Percentiles rank a stretch among this genome's conserved stretches.
phyloP scores from a whole-genome alignment of 2,797 vertebrate genomes.

The Sebastes melanostomus region DNA sequence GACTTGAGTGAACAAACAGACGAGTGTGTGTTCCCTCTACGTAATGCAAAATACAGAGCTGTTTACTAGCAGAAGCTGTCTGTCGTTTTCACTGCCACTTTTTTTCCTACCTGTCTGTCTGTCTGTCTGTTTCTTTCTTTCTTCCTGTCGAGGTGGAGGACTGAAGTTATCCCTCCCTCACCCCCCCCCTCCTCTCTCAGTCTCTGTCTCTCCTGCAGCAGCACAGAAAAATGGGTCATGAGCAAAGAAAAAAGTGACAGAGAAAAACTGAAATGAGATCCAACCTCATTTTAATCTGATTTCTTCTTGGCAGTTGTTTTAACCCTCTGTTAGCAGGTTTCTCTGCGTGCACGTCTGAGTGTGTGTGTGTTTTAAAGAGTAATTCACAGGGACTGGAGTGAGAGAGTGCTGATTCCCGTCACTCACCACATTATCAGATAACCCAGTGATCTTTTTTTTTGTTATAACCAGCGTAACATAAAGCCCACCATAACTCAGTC shows the following conservation, averaged over 20 bases:
- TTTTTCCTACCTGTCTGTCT: conserved; percentile 15
- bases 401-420: conserved; percentile 24
- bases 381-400: conserved; percentile 10
- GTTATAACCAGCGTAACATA: not conserved
- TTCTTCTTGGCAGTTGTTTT: conserved; percentile 72
- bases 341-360: not conserved
- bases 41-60: conserved; percentile 49
- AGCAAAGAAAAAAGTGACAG: conserved; percentile 70
- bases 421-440: conserved; percentile 9
- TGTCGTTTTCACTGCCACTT: conserved; percentile 21
- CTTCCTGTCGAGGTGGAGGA: conserved; percentile 37
- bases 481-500: not conserved
- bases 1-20: conserved; percentile 51
- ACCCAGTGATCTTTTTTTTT: not conserved
- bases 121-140: conserved; percentile 23
- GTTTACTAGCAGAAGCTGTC: conserved; percentile 44
- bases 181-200: conserved; percentile 13
- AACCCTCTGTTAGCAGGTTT: conserved; percentile 57
- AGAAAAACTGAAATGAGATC: conserved; percentile 72
- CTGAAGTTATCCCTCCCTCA: conserved; percentile 53
- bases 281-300: conserved; percentile 77
- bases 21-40: conserved; percentile 41
- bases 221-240: conserved; percentile 80
- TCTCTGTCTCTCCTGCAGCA: conserved; percentile 51
- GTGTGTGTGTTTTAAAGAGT: conserved; percentile 1